phyloP scores from a whole-genome alignment of 2,113 vertebrate genomes.

The Physeter macrocephalus region DNA sequence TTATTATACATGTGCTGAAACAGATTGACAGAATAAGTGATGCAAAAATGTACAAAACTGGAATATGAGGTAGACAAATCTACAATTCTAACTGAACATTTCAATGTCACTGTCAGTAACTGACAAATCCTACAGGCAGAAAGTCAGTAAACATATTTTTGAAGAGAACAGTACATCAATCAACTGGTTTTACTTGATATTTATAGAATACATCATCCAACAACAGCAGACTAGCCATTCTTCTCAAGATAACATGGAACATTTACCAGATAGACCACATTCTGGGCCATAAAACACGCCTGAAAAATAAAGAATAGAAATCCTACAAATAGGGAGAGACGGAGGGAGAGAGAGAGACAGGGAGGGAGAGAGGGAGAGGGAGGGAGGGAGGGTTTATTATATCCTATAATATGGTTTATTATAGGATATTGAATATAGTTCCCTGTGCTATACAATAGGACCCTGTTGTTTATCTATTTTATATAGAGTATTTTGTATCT shows the following conservation, averaged over 20 bases:
- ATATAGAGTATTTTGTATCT: too few relatives aligned
- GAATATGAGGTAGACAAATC: neutral
- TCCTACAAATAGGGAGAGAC: too few relatives aligned
- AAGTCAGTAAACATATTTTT: neutral
- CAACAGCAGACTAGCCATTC: neutral
- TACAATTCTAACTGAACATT: neutral
- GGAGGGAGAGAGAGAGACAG: too few relatives aligned
- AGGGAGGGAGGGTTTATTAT: too few relatives aligned
- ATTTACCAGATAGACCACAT: neutral
- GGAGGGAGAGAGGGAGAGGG: too few relatives aligned
- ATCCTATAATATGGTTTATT: too few relatives aligned
- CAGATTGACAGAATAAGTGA: neutral
- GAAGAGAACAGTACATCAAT: neutral
- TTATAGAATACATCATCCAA: neutral
- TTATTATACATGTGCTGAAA: neutral
- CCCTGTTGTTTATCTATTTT: too few relatives aligned
- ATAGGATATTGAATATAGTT: too few relatives aligned
- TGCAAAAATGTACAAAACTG: neutral
- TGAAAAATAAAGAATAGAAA: too few relatives aligned
- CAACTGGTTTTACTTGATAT: neutral
- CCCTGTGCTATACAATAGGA: too few relatives aligned
- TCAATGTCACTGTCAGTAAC: neutral
- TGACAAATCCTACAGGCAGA: too few relatives aligned
- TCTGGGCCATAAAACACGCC: too few relatives aligned
- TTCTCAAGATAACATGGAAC: neutral